These are phyloP conservation scores for Macrosiphum euphorbiae DNA, from an alignment of 2,888 invertebrate genomes.

Conservation along the genomic window DNA sequence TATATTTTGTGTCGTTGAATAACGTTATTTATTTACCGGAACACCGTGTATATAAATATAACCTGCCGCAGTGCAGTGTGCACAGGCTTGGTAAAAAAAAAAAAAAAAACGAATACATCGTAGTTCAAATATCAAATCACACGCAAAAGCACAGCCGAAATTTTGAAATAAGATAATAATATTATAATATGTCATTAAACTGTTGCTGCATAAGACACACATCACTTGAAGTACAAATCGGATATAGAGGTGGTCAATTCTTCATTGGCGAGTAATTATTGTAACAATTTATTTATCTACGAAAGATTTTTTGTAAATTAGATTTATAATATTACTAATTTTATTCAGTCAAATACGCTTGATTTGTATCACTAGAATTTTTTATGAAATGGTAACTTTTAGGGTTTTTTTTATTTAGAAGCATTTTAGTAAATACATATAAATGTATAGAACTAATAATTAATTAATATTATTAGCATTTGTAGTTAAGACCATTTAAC, in stretches of 20 bases:
- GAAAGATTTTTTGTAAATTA: not conserved
- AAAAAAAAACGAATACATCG: not conserved
- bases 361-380: not conserved
- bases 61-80: not conserved
- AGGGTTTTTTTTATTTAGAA: not conserved
- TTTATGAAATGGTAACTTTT: not conserved
- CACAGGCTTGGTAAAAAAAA: not conserved
- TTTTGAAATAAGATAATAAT: not conserved
- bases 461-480: not conserved
- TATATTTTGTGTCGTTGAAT: not conserved
- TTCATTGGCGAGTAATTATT: not conserved
- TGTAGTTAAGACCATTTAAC: not conserved
- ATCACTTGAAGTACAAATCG: not conserved
- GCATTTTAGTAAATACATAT: not conserved
- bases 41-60: not conserved
- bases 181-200: not conserved
- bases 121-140: not conserved
- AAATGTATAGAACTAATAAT: not conserved
- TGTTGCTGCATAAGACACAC: not conserved
- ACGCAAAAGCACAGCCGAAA: not conserved
- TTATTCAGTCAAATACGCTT: no score
- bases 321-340: not conserved
- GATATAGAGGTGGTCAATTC: not conserved
- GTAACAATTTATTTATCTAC: not conserved
- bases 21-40: constrained; percentile 20